Base-by-base conservation (phyloP, 1,140 invertebrate genomes). In the Colletes gigas region DNA sequence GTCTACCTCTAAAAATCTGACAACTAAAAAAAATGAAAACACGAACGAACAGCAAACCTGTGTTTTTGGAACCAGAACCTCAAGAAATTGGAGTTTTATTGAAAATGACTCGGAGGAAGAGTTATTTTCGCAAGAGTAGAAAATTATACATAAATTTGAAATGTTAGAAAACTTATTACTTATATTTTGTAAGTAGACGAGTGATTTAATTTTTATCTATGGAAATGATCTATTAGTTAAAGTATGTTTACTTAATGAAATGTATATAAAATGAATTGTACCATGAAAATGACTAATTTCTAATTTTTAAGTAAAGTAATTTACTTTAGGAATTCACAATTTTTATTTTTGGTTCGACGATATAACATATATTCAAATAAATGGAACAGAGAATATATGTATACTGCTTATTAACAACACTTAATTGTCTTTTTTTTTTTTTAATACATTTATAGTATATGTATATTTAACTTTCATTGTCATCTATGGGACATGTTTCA, bases 91-190 rank as follows among this genome's bases (percentile, higher is more conserved):
- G 10, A 65, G 69, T 59, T 52, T 72, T 69, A 30, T 30, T 7
- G 81, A 87, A 63, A 79, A 85, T 30, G 80, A 80, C 57, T 67
- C 62, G 7, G 81, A 88, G 14, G 77, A 86, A 52, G 80, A 87
- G 39, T 54, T 81, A 50, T 88, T 88, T 78, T 60, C 63, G n/a
- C 2, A 82, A 44, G 66, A 17, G 76, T 17, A 41, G 17, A 78
- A 52, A 39, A 60, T 60, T 62, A 60, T 72, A 21, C 76, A 74
- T 17, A 79, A 44, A 57, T 67, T 1, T 41, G 30, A n/a, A 2
- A 67, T 75, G 15, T 55, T 39, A n/a, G 3, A 3, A 60, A 21
- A 30, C 47, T 62, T 6, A 8, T n/a, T 60, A 7, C 9, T 0
- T 62, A 21, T 0, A 19, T 39, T 74, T 52, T 39, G 1, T 8